These are phyloP conservation scores for Scaptomyza hsui DNA, from an alignment of 1,140 invertebrate species.

Conservation along the genomic window DNA sequence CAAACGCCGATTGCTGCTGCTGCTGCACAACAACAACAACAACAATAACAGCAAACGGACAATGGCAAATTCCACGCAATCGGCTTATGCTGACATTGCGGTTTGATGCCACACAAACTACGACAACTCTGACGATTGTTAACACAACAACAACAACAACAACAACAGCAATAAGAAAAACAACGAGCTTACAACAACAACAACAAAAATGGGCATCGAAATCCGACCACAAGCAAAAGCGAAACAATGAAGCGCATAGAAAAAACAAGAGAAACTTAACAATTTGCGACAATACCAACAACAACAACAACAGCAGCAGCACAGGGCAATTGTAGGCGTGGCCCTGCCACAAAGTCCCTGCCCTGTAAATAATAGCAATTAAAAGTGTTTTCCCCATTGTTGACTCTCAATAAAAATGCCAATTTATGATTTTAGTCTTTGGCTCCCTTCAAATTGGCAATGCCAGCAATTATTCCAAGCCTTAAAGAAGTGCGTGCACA, in stretches of 20 bases:
- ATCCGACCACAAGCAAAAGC: slow-evolving; percentile 43
- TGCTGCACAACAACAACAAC: slow-evolving; percentile 14
- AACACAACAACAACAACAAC: slow-evolving; percentile 20
- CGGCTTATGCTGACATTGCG: slow-evolving; percentile 73
- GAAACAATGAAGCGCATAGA: slow-evolving; percentile 59
- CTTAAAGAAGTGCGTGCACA: neutral
- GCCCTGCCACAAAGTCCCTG: neutral
- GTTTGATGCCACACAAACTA: slow-evolving; percentile 59
- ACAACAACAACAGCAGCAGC: slow-evolving; percentile 39
- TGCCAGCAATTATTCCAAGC: slow-evolving; percentile 15
- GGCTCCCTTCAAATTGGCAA: slow-evolving; percentile 12
- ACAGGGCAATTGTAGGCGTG: slow-evolving; percentile 3
- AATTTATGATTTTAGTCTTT: slow-evolving; percentile 34
- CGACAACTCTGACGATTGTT: slow-evolving; percentile 28
- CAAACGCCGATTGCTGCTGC: neutral
- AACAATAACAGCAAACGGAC: slow-evolving; percentile 26
- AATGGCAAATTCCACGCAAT: slow-evolving; percentile 78
- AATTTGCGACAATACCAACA: slow-evolving; percentile 52
- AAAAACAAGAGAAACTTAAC: slow-evolving; percentile 53
- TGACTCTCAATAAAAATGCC: slow-evolving; percentile 46
- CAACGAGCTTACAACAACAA: slow-evolving; percentile 10
- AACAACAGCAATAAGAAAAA: slow-evolving; percentile 4
- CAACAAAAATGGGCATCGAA: slow-evolving; percentile 50
- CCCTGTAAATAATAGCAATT: slow-evolving; percentile 52
- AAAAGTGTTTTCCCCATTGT: slow-evolving; percentile 38